Percentiles rank a stretch among this genome's conserved stretches.
Evolutionary conservation across 2,113 vertebrate genomes (phyloP).

Genomic region (Rhineura floridana): DNA sequence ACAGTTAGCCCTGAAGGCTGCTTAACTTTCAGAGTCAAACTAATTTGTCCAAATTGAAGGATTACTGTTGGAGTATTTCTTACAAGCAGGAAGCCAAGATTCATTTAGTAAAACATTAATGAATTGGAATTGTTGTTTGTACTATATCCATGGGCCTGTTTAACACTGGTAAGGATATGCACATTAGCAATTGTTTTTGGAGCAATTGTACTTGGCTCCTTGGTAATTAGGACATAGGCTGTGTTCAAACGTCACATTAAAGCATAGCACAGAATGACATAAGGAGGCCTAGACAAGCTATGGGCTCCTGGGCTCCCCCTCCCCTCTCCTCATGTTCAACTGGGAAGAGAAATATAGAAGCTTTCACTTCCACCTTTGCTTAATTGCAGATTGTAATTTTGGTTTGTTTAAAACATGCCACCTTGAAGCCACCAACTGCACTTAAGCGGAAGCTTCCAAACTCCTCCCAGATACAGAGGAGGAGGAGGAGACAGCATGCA

Average conservation of each 20-base stretch:
- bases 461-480: not conserved
- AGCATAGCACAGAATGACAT: not conserved
- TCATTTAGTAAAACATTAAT: not conserved
- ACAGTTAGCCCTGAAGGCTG: not conserved
- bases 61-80: slow-evolving; percentile 9
- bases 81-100: not conserved
- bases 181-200: not conserved
- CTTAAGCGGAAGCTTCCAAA: not conserved
- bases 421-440: not conserved
- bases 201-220: not conserved
- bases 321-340: not conserved
- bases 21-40: slow-evolving; percentile 4
- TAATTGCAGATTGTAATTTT: not conserved
- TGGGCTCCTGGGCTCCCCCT: not conserved
- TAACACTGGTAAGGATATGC: not conserved
- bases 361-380: not conserved
- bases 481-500: too few species aligned
- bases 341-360: not conserved
- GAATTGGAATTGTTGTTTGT: not conserved
- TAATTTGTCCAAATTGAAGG: slow-evolving; percentile 1
- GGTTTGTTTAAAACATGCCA: not conserved
- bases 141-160: not conserved
- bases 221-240: not conserved
- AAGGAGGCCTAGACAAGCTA: not conserved
- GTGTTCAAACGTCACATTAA: not conserved